Evolutionary conservation across 2,797 vertebrate species (phyloP), one percentile per base, ranked within the genome.

Genomic region (Salarias fasciatus): DNA sequence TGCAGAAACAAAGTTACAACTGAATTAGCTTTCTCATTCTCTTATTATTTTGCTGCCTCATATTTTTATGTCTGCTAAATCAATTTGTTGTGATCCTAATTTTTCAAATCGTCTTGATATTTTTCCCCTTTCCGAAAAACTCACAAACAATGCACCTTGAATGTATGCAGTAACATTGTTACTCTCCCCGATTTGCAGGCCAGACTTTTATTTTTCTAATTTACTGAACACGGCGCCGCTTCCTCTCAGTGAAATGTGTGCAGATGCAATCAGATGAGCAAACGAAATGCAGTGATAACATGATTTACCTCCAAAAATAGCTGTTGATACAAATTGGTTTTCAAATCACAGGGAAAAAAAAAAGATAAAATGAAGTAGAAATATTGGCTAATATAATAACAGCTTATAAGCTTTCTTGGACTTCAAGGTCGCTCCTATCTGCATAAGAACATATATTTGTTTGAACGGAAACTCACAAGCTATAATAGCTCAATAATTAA

Each of bases 1-100:
- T 49, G 33, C 11, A 6, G 24, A 69, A 58, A 48, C 14, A 24
- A 24, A 8, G 49, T 59, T 14, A 63, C 74, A 56, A 71, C 59
- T 80, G 62, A 46, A 31, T 30, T 45, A 41, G 33, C 18, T 61
- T 36, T 15, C 7, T 58, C 12, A 56, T 63, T 53, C 56, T 24
- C 18, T 18, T 24, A 24, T 3, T 18, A 24, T 24, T 24, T 24
- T 24, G 18, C 42, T 48, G 24, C 24, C 62, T 14, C 18, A 48
- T 36, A 43, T 37, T 3, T 62, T 45, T 36, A 35, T 6, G 44
- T 41, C 62, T 31, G 48, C 50, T 8, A 15, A 35, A 35, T 35
- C 30, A 36, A 60, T 68, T 63, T 64, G 36, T 35, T 24, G 18
- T 24, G 18, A 24, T n/a, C n/a, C n/a, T n/a, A n/a, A n/a, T 24